Base-by-base conservation (phyloP, 2,888 invertebrate species). In the Ctenicera cuprea region DNA sequence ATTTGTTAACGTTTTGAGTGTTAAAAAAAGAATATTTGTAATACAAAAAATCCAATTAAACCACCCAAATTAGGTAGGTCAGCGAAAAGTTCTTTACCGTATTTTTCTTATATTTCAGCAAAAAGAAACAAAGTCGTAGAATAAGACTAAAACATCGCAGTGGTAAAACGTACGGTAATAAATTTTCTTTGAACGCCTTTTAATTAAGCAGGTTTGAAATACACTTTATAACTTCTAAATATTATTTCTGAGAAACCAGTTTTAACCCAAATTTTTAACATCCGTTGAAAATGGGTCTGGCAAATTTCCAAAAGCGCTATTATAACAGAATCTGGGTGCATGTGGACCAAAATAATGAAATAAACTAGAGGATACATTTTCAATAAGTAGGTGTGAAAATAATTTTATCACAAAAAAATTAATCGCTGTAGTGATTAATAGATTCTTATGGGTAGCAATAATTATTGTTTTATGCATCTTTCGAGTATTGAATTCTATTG, bases 201-300 rank as follows among this genome's bases (percentile, higher is more conserved):
- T 54, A 54, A 54, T 54, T 54, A 54, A 54, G 30, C 26, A 1
- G 22, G 50, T 50, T 26, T 50, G 22, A 50, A 20, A 50, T 50
- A 14, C 54, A 54, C 26, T 54, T 54, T 54, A 54, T 54, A 54
- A n/a, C 30, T 54, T 26, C 22, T 54, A 54, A 54, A 54, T 54
- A 20, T 54, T 54, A 54, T 54, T 54, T 54, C 33, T 54, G 54
- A 1, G 54, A 22, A n/a, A 20, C 50, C 54, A 30, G 54, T 54
- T 30, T 14, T 30, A 54, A 54, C 54, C 12, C 30, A 26, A 54
- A 26, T 26, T 54, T 22, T 54, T 54, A 54, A 54, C 54, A 7
- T 30, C 54, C 54, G 54, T 30, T 54, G 54, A 54, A 54, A 54
- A 54, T 54, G 54, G 26, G 14, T 14, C 14, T 54, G 54, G 54